A percentile compares a stretch with the other conserved stretches of the same genome.
Evolutionary conservation across 2,113 vertebrate genomes (phyloP).

Genomic region (Anthoscopus minutus): DNA sequence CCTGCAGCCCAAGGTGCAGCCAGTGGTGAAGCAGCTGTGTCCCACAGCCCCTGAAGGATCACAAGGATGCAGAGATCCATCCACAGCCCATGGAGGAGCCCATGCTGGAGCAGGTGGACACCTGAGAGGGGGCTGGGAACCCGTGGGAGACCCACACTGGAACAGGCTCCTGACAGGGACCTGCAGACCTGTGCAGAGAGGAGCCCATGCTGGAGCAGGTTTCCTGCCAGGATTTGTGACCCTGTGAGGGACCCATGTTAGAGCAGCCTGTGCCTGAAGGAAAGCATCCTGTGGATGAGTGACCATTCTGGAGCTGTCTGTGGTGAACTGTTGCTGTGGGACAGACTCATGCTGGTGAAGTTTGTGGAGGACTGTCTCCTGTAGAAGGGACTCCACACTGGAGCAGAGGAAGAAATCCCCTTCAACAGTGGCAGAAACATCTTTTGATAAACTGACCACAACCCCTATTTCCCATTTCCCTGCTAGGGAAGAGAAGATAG

Average conservation of each 20-base stretch:
- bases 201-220: neutral
- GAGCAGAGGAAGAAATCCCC: neutral
- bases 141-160: neutral
- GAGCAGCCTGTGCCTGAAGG: neutral
- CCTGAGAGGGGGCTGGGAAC: neutral
- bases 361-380: neutral
- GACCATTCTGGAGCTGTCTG: neutral
- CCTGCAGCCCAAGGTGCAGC: neutral
- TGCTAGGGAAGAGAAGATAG: neutral
- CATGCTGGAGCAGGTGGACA: accelerated
- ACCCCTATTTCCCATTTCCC: neutral
- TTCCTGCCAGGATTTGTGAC: neutral
- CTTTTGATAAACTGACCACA: neutral
- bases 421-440: neutral
- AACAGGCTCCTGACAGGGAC: neutral
- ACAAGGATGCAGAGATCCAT: neutral
- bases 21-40: neutral
- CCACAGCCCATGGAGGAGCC: neutral
- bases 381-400: neutral
- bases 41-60: neutral
- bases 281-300: neutral
- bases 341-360: neutral
- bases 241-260: accelerated
- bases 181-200: neutral
- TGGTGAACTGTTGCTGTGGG: neutral